These are phyloP conservation scores for Aramus guarauna DNA, from an alignment of 2,113 vertebrate genomes.

Conservation along the genomic window DNA sequence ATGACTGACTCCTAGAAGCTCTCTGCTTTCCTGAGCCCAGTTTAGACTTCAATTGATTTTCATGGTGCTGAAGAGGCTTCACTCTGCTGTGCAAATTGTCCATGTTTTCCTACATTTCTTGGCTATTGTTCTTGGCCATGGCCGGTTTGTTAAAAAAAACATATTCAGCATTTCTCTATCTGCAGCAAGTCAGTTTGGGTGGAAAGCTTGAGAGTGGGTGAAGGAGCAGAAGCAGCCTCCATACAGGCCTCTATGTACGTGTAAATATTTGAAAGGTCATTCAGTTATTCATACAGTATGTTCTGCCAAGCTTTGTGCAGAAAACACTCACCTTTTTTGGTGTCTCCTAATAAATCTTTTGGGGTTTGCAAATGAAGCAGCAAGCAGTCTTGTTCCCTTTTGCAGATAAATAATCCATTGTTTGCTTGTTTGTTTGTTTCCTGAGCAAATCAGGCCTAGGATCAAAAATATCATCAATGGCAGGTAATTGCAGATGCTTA, in stretches of 20 bases:
- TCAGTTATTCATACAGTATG: conserved; percentile 35
- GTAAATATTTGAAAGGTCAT: neutral
- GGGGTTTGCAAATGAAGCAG: neutral
- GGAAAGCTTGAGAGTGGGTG: neutral
- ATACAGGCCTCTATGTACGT: neutral
- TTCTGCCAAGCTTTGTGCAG: conserved; percentile 50
- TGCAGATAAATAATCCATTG: neutral
- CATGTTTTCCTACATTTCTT: neutral
- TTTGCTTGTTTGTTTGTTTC: neutral
- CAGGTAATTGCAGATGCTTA: neutral
- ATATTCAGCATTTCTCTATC: neutral
- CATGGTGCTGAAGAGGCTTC: accelerated
- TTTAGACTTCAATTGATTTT: neutral
- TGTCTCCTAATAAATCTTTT: conserved; percentile 1
- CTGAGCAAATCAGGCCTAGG: neutral
- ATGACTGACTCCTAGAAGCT: neutral
- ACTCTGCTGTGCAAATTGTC: neutral
- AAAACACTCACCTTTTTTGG: neutral
- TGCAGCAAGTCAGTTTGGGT: neutral
- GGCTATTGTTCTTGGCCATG: neutral
- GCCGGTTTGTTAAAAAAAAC: neutral
- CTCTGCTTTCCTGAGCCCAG: neutral
- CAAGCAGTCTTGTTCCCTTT: neutral
- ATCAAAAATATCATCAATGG: neutral
- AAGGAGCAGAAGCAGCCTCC: neutral